phyloP scores from a whole-genome alignment of 2,888 invertebrate genomes.

The Doris montereyensis region DNA sequence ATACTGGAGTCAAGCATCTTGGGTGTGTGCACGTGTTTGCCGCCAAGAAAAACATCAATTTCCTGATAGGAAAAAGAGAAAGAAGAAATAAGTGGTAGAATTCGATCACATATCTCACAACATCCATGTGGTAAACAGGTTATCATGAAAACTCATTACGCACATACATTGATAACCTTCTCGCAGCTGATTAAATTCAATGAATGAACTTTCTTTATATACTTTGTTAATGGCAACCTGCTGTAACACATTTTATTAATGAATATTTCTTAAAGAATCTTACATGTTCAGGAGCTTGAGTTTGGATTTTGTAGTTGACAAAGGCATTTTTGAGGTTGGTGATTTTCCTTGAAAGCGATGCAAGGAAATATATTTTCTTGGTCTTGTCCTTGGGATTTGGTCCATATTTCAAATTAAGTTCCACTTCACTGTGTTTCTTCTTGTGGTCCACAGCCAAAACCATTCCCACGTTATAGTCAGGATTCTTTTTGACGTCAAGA shows the following conservation, averaged over 20 bases:
- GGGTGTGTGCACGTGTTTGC: constrained; percentile 29
- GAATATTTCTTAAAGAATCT: neutral
- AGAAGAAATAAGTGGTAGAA: too few relatives aligned
- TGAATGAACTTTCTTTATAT: too few relatives aligned
- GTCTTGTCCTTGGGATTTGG: constrained; percentile 47
- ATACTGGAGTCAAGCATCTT: constrained; percentile 21
- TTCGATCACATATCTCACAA: too few relatives aligned
- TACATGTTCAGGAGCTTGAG: constrained; percentile 25
- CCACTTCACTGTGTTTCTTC: constrained; percentile 43
- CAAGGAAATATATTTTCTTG: constrained; percentile 14
- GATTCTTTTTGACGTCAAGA: constrained; percentile 48
- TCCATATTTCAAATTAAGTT: constrained; percentile 51
- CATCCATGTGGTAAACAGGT: too few relatives aligned
- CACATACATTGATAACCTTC: too few relatives aligned
- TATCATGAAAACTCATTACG: too few relatives aligned
- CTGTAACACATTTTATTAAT: neutral
- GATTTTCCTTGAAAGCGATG: constrained; percentile 20
- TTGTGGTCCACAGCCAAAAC: constrained; percentile 46
- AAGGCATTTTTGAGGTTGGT: neutral
- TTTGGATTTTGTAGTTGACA: constrained; percentile 35
- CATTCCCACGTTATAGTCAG: constrained; percentile 48
- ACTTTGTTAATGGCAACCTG: too few relatives aligned
- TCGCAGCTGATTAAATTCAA: too few relatives aligned
- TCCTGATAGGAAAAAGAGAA: constrained; percentile 18
- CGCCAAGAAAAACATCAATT: constrained; percentile 11